These are phyloP conservation scores for Nettapus auritus DNA, from an alignment of 2,113 vertebrate genomes.

Conservation along the genomic window DNA sequence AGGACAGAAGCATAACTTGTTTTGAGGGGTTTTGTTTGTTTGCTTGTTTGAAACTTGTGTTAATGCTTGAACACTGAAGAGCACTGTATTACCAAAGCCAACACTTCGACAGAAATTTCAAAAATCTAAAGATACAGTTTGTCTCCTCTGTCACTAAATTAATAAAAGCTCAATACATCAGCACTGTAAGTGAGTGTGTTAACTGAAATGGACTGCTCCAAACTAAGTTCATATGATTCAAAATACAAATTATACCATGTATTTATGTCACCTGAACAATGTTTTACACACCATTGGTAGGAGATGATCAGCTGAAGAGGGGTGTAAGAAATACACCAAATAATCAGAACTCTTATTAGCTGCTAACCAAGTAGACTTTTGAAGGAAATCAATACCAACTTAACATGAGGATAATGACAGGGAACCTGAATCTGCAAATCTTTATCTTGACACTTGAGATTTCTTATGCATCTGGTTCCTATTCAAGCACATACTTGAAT, in stretches of 20 bases:
- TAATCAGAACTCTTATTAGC: slow-evolving; percentile 6
- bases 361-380: neutral
- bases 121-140: neutral
- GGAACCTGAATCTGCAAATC: neutral
- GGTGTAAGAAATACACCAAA: neutral
- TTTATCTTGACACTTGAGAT: neutral
- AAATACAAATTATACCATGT: neutral
- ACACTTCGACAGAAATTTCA: neutral
- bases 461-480: neutral
- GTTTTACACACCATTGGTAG: neutral
- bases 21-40: no score
- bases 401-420: neutral
- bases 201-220: neutral
- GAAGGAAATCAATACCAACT: neutral
- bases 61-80: neutral
- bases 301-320: neutral
- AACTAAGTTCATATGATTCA: neutral
- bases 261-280: neutral
- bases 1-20: neutral
- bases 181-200: neutral
- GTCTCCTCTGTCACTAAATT: neutral
- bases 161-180: neutral
- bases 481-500: neutral
- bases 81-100: neutral
- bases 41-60: neutral